phyloP scores from a whole-genome alignment of 2,888 invertebrate species.

The Dynastes grantii region DNA sequence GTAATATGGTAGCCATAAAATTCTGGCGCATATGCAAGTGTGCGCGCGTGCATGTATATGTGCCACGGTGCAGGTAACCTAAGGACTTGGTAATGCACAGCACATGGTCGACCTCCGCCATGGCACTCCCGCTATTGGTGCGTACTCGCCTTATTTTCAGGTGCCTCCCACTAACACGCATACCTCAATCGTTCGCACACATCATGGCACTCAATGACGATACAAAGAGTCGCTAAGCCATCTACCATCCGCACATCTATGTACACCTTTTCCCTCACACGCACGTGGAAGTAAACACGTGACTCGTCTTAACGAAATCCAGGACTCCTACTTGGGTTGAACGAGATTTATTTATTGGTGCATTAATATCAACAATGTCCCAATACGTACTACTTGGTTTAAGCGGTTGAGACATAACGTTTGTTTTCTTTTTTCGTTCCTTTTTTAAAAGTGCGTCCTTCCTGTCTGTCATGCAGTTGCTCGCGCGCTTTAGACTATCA shows the following conservation, averaged over 20 bases:
- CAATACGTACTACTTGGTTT: conserved; percentile 41
- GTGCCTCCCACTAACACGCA: conserved; percentile 57
- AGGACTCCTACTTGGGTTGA: conserved; percentile 44
- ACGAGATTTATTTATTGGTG: conserved; percentile 49
- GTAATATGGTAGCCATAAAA: conserved; percentile 46
- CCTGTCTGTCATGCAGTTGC: conserved; percentile 27
- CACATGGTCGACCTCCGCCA: conserved; percentile 52
- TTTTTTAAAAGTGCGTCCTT: conserved; percentile 33
- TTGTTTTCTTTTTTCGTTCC: conserved; percentile 39
- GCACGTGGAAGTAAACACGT: conserved; percentile 35
- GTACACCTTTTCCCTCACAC: conserved; percentile 32
- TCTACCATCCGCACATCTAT: conserved; percentile 29
- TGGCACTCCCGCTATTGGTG: conserved; percentile 55
- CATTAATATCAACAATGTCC: conserved; percentile 50
- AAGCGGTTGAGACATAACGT: conserved; percentile 42
- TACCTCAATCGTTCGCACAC: conserved; percentile 51
- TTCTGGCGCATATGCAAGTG: conserved; percentile 10
- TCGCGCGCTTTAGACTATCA: conserved; percentile 31
- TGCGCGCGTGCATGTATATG: conserved; percentile 33
- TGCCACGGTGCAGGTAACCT: conserved; percentile 39
- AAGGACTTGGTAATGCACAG: conserved; percentile 41
- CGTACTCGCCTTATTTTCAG: conserved; percentile 57
- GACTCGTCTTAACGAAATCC: conserved; percentile 47
- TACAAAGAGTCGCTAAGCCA: conserved; percentile 39
- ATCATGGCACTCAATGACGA: conserved; percentile 49